Evolutionary conservation across 2,797 vertebrate genomes (phyloP).

Genomic region (Pseudochirops cupreus): DNA sequence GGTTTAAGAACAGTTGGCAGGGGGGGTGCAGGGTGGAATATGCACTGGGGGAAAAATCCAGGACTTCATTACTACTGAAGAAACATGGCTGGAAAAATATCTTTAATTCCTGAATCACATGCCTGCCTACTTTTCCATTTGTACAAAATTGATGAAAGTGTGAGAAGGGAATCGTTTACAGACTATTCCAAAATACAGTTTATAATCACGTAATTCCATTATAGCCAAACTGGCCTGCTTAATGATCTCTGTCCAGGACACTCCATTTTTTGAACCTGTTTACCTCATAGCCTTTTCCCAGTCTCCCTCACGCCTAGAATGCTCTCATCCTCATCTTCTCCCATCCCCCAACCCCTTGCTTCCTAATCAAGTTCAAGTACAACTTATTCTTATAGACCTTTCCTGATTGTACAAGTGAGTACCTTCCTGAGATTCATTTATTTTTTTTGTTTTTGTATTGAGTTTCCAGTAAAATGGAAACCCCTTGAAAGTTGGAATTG

Average conservation of each 20-base stretch:
- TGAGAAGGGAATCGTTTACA: not conserved
- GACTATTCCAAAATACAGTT: not conserved
- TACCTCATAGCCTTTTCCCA: not conserved
- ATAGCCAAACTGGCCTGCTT: not conserved
- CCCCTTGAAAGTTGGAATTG: not conserved
- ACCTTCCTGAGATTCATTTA: not conserved
- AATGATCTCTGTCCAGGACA: not conserved
- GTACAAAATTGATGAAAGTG: not conserved
- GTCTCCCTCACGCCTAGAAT: not conserved
- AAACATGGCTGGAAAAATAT: not conserved
- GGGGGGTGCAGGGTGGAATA: not conserved
- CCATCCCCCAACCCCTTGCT: not conserved
- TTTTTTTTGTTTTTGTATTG: not conserved
- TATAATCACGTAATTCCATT: not conserved
- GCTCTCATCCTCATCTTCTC: not conserved
- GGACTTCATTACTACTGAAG: not conserved
- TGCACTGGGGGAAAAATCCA: not conserved
- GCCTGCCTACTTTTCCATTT: not conserved
- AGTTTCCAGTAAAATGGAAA: not conserved
- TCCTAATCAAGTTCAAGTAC: not conserved
- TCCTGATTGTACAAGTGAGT: not conserved
- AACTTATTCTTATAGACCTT: not conserved
- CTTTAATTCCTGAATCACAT: not conserved
- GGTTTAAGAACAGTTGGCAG: not conserved
- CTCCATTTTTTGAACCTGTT: not conserved